Percentiles rank a stretch among this genome's conserved stretches.
Evolutionary conservation across 2,797 vertebrate species (phyloP).

Genomic region (Percopsis omiscomaycus): DNA sequence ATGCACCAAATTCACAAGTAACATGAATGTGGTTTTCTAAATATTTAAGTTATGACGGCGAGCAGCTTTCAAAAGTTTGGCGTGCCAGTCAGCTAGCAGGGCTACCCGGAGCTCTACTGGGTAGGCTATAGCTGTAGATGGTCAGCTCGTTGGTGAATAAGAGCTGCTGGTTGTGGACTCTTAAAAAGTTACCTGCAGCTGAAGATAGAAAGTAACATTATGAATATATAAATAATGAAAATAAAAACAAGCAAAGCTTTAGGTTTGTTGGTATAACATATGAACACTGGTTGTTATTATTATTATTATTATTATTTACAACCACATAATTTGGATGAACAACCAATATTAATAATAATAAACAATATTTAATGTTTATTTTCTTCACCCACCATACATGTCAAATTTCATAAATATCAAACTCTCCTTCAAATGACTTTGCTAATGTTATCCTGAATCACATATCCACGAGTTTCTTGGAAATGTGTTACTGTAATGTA

Average conservation of each 20-base stretch:
- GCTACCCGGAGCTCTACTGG: not conserved
- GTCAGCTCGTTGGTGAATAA: constrained; percentile 11
- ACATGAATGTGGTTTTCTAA: constrained; percentile 25
- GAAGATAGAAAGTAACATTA: too few species aligned
- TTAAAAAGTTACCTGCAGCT: constrained; percentile 19
- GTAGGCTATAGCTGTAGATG: constrained; percentile 25
- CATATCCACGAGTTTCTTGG: constrained; percentile 16
- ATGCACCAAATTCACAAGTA: constrained; percentile 17
- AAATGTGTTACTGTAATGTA: constrained; percentile 19
- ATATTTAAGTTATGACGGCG: constrained; percentile 26
- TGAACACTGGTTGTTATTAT: too few species aligned
- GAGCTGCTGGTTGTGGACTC: constrained; percentile 13
- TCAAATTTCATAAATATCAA: too few species aligned
- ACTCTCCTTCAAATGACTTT: constrained; percentile 39
- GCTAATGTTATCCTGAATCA: constrained; percentile 24
- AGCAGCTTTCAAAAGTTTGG: constrained; percentile 58
- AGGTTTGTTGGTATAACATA: too few species aligned
- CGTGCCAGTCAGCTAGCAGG: constrained; percentile 30
- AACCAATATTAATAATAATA: too few species aligned
- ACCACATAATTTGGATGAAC: too few species aligned
- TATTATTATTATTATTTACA: too few species aligned
- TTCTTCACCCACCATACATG: too few species aligned
- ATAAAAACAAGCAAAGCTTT: too few species aligned
- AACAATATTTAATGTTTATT: too few species aligned
- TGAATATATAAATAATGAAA: too few species aligned